Percentiles rank a stretch among this genome's conserved stretches.
Evolutionary conservation across 2,797 vertebrate species (phyloP).

Genomic region (Fistularia commersonii): DNA sequence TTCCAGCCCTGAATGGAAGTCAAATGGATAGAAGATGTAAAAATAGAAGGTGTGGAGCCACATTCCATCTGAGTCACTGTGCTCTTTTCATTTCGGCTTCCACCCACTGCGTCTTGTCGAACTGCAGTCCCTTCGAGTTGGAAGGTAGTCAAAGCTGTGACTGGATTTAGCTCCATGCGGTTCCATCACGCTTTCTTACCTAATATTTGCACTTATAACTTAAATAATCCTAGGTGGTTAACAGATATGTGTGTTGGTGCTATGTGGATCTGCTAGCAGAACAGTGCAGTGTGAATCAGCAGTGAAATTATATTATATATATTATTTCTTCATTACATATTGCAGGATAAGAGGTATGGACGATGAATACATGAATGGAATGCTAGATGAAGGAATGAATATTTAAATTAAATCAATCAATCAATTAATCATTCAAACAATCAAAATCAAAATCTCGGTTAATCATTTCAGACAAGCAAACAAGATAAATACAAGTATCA

Average conservation of each 20-base stretch:
- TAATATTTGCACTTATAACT: constrained; percentile 12
- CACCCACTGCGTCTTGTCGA: constrained; percentile 58
- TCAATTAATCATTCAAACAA: no score
- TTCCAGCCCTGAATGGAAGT: constrained; percentile 22
- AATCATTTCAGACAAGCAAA: no score
- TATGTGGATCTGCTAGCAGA: not conserved
- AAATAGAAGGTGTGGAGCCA: constrained; percentile 45
- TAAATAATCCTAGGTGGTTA: constrained; percentile 11
- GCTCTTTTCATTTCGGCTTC: constrained; percentile 51
- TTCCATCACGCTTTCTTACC: constrained; percentile 34
- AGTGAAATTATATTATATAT: no score
- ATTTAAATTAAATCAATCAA: no score
- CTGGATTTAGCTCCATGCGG: constrained; percentile 35
- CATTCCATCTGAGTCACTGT: constrained; percentile 49
- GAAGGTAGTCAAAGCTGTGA: constrained; percentile 53
- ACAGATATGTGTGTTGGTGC: constrained; percentile 3
- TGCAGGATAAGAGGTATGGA: no score
- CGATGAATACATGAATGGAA: no score
- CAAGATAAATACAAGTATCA: no score
- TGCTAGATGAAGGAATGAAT: no score
- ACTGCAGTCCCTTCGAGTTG: constrained; percentile 51
- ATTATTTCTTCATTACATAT: no score
- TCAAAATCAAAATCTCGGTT: no score
- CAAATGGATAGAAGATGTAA: constrained; percentile 25
- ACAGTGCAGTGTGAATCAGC: no score